A percentile compares a stretch with the other conserved stretches of the same genome.
Evolutionary conservation across 2,888 invertebrate species (phyloP).

Genomic region (Oscheius sp.): DNA sequence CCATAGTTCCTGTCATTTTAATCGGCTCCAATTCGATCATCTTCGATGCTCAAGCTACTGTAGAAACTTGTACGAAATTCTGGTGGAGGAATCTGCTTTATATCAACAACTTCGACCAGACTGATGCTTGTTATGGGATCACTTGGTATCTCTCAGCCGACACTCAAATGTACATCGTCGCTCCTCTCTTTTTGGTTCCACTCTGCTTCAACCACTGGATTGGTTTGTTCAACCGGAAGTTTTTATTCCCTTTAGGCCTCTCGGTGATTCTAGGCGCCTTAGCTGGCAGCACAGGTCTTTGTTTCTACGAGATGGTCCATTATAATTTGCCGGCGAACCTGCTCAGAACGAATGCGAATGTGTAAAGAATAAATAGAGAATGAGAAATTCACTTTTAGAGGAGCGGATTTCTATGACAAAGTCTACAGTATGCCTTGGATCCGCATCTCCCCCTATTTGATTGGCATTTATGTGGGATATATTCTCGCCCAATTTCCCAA

Average conservation of each 20-base stretch:
- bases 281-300: slow-evolving; percentile 34
- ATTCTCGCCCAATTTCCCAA: slow-evolving; percentile 61
- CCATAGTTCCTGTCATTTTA: slow-evolving; percentile 24
- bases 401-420: slow-evolving; percentile 33
- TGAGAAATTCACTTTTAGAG: not conserved
- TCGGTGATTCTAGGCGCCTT: slow-evolving; percentile 11
- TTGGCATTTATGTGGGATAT: slow-evolving; percentile 71
- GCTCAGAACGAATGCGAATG: slow-evolving; percentile 25
- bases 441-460: slow-evolving; percentile 71
- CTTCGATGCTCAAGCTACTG: not conserved
- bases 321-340: slow-evolving; percentile 22
- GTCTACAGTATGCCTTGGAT: slow-evolving; percentile 71
- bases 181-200: slow-evolving; percentile 7
- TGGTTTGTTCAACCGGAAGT: too few species aligned
- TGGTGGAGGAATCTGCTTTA: slow-evolving; percentile 48
- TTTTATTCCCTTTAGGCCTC: too few species aligned
- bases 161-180: slow-evolving; percentile 6
- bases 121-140: slow-evolving; percentile 33
- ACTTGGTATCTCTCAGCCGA: slow-evolving; percentile 16
- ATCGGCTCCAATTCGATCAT: not conserved
- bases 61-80: slow-evolving; percentile 31
- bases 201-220: slow-evolving; percentile 26
- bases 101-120: slow-evolving; percentile 43
- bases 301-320: slow-evolving; percentile 28
- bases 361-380: not conserved